Conservation (phyloP, 2,113 vertebrate species). For the Corythaixoides concolor region DNA sequence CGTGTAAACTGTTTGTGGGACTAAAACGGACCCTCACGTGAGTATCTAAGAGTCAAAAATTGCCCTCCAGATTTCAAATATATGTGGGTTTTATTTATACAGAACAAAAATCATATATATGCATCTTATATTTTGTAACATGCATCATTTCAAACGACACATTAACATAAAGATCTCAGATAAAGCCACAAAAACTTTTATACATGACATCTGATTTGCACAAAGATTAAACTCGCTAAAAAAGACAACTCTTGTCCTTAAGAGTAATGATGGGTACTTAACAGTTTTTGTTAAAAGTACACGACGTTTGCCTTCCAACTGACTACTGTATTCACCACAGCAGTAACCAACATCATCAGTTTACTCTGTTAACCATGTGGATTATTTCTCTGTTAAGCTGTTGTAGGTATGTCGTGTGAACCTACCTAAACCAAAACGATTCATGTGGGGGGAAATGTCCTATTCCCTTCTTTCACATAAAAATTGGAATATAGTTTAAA, state of each 20-base stretch:
- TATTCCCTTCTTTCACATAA: not conserved
- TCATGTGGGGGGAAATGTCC: not conserved
- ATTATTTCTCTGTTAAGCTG: not conserved
- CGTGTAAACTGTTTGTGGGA: not conserved
- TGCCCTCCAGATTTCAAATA: not conserved
- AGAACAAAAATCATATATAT: not conserved
- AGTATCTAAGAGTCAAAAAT: not conserved
- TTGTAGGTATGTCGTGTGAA: not conserved
- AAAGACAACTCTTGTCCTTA: not conserved
- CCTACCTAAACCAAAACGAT: not conserved
- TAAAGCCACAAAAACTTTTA: not conserved
- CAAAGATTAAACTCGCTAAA: not conserved
- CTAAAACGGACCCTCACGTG: not conserved
- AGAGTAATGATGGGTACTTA: not conserved
- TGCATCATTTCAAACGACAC: not conserved
- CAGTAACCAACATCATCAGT: not conserved
- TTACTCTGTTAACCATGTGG: not conserved
- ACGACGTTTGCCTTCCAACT: not conserved
- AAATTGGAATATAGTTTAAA: not conserved
- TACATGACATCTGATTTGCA: not conserved
- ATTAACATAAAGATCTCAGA: slow-evolving; percentile 27
- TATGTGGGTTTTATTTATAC: not conserved
- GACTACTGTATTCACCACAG: not conserved
- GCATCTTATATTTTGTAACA: not conserved
- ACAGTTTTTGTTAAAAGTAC: not conserved